Conservation (phyloP, 2,888 invertebrate genomes). For the Cordilura impudica region DNA sequence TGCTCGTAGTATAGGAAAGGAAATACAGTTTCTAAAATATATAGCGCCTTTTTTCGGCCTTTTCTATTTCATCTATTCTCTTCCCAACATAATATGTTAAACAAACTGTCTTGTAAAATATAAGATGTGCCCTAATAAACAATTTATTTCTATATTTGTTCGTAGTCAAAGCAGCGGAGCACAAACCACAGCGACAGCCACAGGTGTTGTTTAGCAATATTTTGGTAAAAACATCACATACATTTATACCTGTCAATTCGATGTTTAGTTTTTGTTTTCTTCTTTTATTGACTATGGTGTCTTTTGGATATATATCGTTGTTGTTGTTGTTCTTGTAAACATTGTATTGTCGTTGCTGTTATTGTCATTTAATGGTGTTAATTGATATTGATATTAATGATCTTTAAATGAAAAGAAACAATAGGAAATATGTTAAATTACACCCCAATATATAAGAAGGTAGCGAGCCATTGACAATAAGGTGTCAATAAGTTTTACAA, state of each 20-base stretch:
- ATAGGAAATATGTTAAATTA: conserved; percentile 29
- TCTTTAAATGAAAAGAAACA: neutral
- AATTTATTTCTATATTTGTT: too few species aligned
- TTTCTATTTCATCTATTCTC: too few species aligned
- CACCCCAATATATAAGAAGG: neutral
- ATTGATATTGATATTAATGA: conserved; percentile 63
- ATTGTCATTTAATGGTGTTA: conserved; percentile 72
- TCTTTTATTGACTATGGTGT: conserved; percentile 23
- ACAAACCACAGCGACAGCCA: conserved; percentile 23
- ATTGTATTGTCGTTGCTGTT: conserved; percentile 55
- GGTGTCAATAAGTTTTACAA: conserved; percentile 15
- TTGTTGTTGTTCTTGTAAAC: neutral
- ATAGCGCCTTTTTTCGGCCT: too few species aligned
- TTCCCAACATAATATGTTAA: too few species aligned
- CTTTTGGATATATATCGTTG: conserved; percentile 14
- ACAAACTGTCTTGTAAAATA: too few species aligned
- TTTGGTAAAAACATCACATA: conserved; percentile 56
- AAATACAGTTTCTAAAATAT: too few species aligned
- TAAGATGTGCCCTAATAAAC: too few species aligned
- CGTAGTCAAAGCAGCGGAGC: neutral
- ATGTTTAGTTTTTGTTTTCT: conserved; percentile 60
- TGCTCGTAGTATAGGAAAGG: too few species aligned
- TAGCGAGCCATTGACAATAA: neutral
- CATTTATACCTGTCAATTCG: conserved; percentile 63
- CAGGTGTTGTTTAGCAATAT: conserved; percentile 45